A percentile compares a stretch with the other conserved stretches of the same genome.
phyloP scores from a whole-genome alignment of 2,888 invertebrate genomes.

The Epistrophella euchroma region DNA sequence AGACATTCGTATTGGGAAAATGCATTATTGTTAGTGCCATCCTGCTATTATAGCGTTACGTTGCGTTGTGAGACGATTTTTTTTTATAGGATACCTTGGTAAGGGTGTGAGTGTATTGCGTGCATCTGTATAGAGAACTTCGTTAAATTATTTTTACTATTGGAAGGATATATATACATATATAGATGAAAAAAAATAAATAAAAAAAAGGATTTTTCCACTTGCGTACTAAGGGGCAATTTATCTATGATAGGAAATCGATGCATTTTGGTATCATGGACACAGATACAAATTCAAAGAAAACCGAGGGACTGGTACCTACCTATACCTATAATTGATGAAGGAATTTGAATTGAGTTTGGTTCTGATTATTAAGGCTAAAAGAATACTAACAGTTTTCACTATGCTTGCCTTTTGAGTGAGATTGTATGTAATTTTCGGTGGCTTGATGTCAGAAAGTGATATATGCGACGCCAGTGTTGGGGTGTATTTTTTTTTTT shows the following conservation, averaged over 20 bases:
- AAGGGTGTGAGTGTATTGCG: slow-evolving; percentile 58
- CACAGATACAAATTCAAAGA: slow-evolving; percentile 45
- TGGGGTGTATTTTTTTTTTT: slow-evolving; percentile 34
- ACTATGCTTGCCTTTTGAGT: slow-evolving; percentile 23
- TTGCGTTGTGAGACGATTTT: slow-evolving; percentile 17
- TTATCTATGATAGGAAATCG: slow-evolving; percentile 68
- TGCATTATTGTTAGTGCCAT: slow-evolving; percentile 67
- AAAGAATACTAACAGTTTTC: slow-evolving; percentile 8
- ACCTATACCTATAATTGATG: slow-evolving; percentile 18
- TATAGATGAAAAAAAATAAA: slow-evolving; percentile 4
- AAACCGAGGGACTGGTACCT: slow-evolving; percentile 23
- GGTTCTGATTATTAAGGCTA: slow-evolving; percentile 29
- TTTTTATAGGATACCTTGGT: slow-evolving; percentile 15
- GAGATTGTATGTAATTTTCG: slow-evolving; percentile 34
- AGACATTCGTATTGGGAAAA: slow-evolving; percentile 74
- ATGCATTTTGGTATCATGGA: slow-evolving; percentile 42
- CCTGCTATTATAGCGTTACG: slow-evolving; percentile 19
- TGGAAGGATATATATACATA: slow-evolving; percentile 45
- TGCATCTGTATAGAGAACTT: slow-evolving; percentile 22
- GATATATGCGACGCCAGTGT: slow-evolving; percentile 68
- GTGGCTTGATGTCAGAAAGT: slow-evolving; percentile 64
- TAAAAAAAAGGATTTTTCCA: slow-evolving; percentile 44
- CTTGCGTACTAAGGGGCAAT: slow-evolving; percentile 60
- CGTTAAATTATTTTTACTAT: slow-evolving; percentile 39
- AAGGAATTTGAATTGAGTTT: slow-evolving; percentile 45